These are phyloP conservation scores for Centruroides sculpturatus DNA, from an alignment of 1,140 invertebrate genomes.

Conservation along the genomic window DNA sequence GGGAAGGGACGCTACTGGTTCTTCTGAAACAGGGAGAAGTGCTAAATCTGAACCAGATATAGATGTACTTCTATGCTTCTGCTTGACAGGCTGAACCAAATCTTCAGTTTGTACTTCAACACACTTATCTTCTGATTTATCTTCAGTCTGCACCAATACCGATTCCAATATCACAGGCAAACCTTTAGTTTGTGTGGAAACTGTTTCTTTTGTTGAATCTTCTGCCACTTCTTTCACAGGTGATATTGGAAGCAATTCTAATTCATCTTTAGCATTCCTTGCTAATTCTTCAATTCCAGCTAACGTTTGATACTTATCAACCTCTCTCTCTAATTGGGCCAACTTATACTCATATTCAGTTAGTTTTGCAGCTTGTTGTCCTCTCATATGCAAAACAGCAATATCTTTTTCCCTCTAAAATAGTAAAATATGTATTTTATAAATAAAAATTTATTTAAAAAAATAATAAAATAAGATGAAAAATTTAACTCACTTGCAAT, in stretches of 20 bases:
- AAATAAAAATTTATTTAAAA: no score
- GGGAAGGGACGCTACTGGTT: no score
- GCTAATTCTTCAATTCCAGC: slow-evolving; percentile 23
- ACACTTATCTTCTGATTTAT: not conserved
- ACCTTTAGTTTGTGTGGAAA: not conserved
- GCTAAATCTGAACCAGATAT: no score
- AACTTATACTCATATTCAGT: slow-evolving; percentile 28
- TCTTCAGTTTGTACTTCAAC: no score
- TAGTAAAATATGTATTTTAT: no score
- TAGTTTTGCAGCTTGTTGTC: slow-evolving; percentile 29
- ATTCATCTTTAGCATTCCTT: slow-evolving; percentile 11
- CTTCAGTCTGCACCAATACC: not conserved
- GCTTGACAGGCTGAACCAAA: no score
- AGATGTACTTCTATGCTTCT: no score
- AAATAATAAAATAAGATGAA: no score
- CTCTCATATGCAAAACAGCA: slow-evolving; percentile 20
- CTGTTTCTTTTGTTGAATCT: no score
- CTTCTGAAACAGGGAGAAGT: no score
- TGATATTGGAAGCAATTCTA: not conserved
- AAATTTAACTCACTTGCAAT: slow-evolving; percentile 15
- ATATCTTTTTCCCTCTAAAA: slow-evolving; percentile 15
- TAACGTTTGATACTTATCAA: slow-evolving; percentile 29
- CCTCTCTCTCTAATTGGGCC: slow-evolving; percentile 28
- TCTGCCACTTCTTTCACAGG: no score
- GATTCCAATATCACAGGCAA: not conserved